Conservation (phyloP, 2,113 vertebrate species). For the Triplophysa siluroides region DNA sequence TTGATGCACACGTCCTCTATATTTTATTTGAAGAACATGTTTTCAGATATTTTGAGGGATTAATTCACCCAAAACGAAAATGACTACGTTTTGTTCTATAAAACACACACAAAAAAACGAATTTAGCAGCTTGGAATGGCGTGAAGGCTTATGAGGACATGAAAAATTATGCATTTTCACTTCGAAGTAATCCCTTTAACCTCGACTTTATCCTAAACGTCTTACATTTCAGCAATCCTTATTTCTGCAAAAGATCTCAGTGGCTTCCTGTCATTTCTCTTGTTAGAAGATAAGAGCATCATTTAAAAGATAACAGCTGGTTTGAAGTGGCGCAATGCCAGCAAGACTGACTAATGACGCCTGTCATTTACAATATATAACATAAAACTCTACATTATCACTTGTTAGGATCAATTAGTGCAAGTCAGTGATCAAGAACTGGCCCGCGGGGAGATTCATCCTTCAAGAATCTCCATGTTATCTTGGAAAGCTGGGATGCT, state of each 20-base stretch:
- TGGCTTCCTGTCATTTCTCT: not conserved
- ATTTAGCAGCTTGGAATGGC: no score
- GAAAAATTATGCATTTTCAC: not conserved
- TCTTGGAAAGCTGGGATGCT: conserved; percentile 11
- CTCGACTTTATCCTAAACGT: not conserved
- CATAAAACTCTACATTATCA: conserved; percentile 38
- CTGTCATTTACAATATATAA: conserved; percentile 38
- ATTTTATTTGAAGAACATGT: not conserved
- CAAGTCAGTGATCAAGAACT: conserved; percentile 28
- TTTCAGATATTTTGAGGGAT: not conserved
- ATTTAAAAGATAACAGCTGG: conserved; percentile 18
- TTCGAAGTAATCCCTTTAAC: not conserved
- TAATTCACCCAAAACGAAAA: not conserved
- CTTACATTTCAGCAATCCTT: not conserved
- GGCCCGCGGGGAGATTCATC: conserved; percentile 14
- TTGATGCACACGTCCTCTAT: not conserved
- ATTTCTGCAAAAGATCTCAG: not conserved
- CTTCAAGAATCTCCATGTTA: conserved; percentile 21
- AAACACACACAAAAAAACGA: no score
- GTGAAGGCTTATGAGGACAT: no score
- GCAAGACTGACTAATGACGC: conserved; percentile 40
- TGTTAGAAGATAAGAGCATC: not conserved
- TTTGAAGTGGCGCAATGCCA: not conserved
- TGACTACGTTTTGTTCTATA: no score
- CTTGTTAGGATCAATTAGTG: conserved; percentile 46